A percentile compares a stretch with the other conserved stretches of the same genome.
Conservation (phyloP, 2,113 vertebrate species). For the Nettapus auritus region DNA sequence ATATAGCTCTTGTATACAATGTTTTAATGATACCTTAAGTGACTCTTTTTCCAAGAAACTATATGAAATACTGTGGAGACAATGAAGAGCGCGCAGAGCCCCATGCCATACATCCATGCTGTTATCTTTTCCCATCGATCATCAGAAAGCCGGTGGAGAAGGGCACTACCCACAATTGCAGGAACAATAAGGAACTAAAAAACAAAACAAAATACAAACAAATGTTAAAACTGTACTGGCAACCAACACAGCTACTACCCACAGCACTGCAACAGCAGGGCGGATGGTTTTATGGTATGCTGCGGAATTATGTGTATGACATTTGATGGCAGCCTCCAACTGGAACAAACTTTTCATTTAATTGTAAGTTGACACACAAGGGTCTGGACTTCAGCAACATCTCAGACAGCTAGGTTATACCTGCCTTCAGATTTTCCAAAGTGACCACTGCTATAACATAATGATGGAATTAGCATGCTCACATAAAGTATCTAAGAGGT, state of each 20-base stretch:
- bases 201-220: not conserved
- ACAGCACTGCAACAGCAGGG: not conserved
- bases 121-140: conserved; percentile 93
- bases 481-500: not conserved
- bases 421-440: not conserved
- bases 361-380: not conserved
- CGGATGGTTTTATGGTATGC: not conserved
- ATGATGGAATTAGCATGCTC: not conserved
- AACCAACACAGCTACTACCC: not conserved
- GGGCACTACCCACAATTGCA: conserved; percentile 89
- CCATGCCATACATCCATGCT: conserved; percentile 94
- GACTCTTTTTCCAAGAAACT: conserved; percentile 97
- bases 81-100: conserved; percentile 93
- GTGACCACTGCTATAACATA: not conserved
- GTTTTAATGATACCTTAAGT: conserved; percentile 83
- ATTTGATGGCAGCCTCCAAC: not conserved
- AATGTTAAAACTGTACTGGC: not conserved
- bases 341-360: fast-evolving
- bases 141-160: conserved; percentile 90
- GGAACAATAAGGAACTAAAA: conserved; percentile 88
- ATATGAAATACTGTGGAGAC: conserved; percentile 96
- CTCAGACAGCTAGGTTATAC: not conserved
- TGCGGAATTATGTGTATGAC: fast-evolving
- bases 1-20: not conserved
- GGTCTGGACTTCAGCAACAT: fast-evolving